Evolutionary conservation across 2,888 invertebrate species (phyloP).

Genomic region (Andrena chrysosceles): DNA sequence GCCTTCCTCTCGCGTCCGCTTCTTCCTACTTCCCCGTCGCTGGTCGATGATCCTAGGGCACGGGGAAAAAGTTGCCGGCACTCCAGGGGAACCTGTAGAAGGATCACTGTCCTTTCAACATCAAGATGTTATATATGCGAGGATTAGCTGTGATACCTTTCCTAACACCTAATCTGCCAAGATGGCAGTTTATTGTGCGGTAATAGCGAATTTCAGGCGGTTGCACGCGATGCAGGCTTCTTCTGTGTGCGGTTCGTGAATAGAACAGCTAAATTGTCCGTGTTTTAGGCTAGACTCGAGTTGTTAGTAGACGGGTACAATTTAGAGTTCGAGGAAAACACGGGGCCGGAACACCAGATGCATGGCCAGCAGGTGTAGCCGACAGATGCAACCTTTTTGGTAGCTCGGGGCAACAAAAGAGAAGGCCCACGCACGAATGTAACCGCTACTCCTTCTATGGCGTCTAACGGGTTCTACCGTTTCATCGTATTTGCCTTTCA

Average conservation of each 20-base stretch:
- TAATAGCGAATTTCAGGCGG: too few species aligned
- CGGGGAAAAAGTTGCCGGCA: background rate
- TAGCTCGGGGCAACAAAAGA: constrained; percentile 16
- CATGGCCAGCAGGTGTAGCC: constrained; percentile 37
- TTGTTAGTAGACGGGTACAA: background rate
- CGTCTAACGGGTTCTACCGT: background rate
- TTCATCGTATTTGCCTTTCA: too few species aligned
- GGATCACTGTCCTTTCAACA: constrained; percentile 25
- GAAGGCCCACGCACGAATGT: constrained; percentile 15
- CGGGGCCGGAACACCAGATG: background rate
- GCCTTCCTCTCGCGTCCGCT: background rate
- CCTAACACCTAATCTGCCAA: background rate
- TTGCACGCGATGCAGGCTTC: background rate
- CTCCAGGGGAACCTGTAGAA: constrained; percentile 16
- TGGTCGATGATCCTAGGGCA: background rate
- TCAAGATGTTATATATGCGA: constrained; percentile 1
- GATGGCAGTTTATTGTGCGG: background rate
- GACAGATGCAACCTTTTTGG: constrained; percentile 52
- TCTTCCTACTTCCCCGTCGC: constrained; percentile 4
- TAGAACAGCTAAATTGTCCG: background rate
- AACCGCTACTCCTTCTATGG: background rate
- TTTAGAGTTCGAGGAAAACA: constrained; percentile 19
- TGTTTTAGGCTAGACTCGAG: background rate
- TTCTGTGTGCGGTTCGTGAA: background rate
- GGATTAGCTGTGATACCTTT: background rate